Percentiles rank a stretch among this genome's conserved stretches.
phyloP scores from a whole-genome alignment of 2,113 vertebrate genomes.

The Serinus canaria region DNA sequence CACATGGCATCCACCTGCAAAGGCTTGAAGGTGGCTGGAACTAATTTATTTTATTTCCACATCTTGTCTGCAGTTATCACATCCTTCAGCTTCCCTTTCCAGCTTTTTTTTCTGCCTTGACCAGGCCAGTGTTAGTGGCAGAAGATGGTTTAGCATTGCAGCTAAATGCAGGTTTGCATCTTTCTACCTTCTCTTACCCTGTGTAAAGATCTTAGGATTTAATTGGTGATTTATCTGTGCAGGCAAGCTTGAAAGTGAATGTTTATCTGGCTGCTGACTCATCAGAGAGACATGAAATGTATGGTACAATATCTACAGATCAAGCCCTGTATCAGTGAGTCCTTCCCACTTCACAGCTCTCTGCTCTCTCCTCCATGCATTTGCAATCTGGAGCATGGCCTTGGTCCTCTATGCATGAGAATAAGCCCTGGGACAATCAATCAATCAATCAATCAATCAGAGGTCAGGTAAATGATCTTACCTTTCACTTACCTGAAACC shows the following conservation, averaged over 20 bases:
- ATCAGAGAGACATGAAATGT: not conserved
- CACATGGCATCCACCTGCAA: fast-evolving
- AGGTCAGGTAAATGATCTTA: too few relatives aligned
- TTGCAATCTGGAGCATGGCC: not conserved
- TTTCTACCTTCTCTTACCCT: not conserved
- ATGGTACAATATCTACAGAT: not conserved
- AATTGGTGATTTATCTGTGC: not conserved
- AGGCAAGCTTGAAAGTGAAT: not conserved
- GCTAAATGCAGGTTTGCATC: not conserved
- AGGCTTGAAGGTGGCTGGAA: not conserved
- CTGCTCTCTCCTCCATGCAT: not conserved
- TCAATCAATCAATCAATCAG: not conserved
- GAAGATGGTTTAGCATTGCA: not conserved
- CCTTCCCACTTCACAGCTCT: not conserved
- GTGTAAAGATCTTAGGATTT: not conserved
- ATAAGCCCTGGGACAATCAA: not conserved
- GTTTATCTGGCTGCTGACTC: not conserved
- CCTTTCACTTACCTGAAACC: not conserved
- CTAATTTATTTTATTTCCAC: not conserved
- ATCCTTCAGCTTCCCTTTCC: not conserved
- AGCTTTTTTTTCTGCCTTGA: not conserved
- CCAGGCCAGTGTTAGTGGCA: not conserved
- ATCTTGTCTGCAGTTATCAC: not conserved
- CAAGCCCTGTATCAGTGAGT: fast-evolving
- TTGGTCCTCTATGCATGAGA: fast-evolving